Percentiles rank a stretch among this genome's conserved stretches.
phyloP scores from a whole-genome alignment of 2,888 invertebrate genomes.

The Pyralis farinalis region DNA sequence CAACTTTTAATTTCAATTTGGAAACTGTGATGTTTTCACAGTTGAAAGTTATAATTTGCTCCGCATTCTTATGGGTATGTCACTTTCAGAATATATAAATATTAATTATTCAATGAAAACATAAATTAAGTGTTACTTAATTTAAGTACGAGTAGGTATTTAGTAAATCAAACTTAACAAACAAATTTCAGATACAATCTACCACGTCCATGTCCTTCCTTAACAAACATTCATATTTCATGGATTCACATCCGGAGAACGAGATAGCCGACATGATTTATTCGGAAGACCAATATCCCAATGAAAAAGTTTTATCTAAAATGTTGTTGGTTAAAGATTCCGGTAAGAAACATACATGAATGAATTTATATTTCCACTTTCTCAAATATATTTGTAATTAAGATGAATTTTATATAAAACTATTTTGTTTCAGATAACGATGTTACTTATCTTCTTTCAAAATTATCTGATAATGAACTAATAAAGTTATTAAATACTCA shows the following conservation, averaged over 20 bases:
- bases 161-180: no score
- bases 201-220: conserved; percentile 31
- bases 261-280: conserved; percentile 48
- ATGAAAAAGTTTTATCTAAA: conserved; percentile 49
- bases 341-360: conserved; percentile 33
- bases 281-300: conserved; percentile 51
- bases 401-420: background rate
- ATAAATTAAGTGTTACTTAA: background rate
- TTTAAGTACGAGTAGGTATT: no score
- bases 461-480: conserved; percentile 58
- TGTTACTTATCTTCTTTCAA: conserved; percentile 55
- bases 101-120: no score
- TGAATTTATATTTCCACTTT: conserved; percentile 7
- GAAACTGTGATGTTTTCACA: conserved; percentile 9
- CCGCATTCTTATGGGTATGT: no score
- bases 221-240: conserved; percentile 29
- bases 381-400: background rate
- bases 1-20: conserved; percentile 5
- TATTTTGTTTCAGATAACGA: conserved; percentile 44
- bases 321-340: conserved; percentile 35
- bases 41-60: no score
- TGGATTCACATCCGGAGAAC: conserved; percentile 35
- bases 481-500: conserved; percentile 51
- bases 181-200: conserved; percentile 30
- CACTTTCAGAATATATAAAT: no score